A percentile compares a stretch with the other conserved stretches of the same genome.
phyloP scores from a whole-genome alignment of 2,888 invertebrate genomes.

The Tipula unca region DNA sequence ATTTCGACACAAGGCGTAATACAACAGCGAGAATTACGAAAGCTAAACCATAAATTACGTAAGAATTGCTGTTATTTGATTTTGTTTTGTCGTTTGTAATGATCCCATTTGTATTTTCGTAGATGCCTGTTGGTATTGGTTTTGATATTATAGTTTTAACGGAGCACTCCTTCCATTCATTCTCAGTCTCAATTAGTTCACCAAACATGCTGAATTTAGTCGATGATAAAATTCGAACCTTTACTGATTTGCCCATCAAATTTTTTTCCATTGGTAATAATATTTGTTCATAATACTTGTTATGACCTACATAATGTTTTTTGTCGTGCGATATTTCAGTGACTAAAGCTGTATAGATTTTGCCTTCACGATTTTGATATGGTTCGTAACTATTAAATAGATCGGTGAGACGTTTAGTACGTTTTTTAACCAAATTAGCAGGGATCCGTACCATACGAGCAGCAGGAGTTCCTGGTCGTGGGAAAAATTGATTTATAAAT shows the following conservation, averaged over 20 bases:
- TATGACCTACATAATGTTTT: conserved; percentile 86
- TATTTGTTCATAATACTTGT: conserved; percentile 90
- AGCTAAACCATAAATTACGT: conserved; percentile 35
- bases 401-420: conserved; percentile 81
- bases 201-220: conserved; percentile 74
- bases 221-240: conserved; percentile 60
- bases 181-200: conserved; percentile 53
- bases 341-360: conserved; percentile 65
- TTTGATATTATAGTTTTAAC: conserved; percentile 36
- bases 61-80: conserved; percentile 23
- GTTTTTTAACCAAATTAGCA: conserved; percentile 75
- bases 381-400: conserved; percentile 85
- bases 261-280: conserved; percentile 68
- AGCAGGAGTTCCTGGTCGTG: conserved; percentile 93
- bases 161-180: conserved; percentile 42
- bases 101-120: conserved; percentile 31
- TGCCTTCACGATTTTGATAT: conserved; percentile 54
- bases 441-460: conserved; percentile 80
- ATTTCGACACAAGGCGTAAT: conserved; percentile 30
- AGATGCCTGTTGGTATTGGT: conserved; percentile 30
- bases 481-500: conserved; percentile 97
- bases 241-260: conserved; percentile 74
- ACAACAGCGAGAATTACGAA: conserved; percentile 42
- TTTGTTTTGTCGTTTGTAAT: conserved; percentile 32
- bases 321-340: conserved; percentile 91